phyloP scores from a whole-genome alignment of 35 echinoderm and acorn worm genomes.

The Chiridota heheva region DNA sequence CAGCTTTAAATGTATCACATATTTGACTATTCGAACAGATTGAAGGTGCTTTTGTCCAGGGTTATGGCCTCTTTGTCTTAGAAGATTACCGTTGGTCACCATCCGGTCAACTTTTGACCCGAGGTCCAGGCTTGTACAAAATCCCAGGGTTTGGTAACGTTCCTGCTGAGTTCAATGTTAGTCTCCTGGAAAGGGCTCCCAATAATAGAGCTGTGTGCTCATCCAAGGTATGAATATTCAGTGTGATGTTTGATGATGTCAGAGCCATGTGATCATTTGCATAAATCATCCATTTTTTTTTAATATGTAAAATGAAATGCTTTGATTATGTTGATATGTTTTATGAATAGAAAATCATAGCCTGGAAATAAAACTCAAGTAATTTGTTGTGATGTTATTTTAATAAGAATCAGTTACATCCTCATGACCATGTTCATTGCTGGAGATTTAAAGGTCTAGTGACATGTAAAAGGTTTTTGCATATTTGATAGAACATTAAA shows the following conservation, averaged over 20 bases:
- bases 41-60: constrained; percentile 86
- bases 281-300: background rate
- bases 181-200: constrained; percentile 55
- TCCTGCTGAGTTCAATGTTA: constrained; percentile 76
- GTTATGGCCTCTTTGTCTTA: constrained; percentile 71
- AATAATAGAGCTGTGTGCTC: constrained; percentile 62
- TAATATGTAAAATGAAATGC: background rate
- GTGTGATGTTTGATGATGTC: background rate
- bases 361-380: too few relatives aligned
- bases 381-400: too few relatives aligned
- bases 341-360: too few relatives aligned
- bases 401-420: too few relatives aligned
- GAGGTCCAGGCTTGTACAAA: constrained; percentile 89
- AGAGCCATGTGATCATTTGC: background rate
- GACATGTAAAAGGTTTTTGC: too few relatives aligned
- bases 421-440: too few relatives aligned
- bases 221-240: constrained; percentile 57
- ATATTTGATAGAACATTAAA: too few relatives aligned
- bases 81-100: constrained; percentile 77
- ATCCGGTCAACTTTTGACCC: constrained; percentile 76
- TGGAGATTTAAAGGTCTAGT: too few relatives aligned
- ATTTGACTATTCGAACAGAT: constrained; percentile 55
- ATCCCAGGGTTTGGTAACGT: constrained; percentile 77
- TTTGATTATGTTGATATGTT: background rate
- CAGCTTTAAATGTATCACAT: background rate